Percentiles rank a stretch among this genome's conserved stretches.
phyloP scores from a whole-genome alignment of 1,140 invertebrate species.

The Diabrotica undecimpunctata region DNA sequence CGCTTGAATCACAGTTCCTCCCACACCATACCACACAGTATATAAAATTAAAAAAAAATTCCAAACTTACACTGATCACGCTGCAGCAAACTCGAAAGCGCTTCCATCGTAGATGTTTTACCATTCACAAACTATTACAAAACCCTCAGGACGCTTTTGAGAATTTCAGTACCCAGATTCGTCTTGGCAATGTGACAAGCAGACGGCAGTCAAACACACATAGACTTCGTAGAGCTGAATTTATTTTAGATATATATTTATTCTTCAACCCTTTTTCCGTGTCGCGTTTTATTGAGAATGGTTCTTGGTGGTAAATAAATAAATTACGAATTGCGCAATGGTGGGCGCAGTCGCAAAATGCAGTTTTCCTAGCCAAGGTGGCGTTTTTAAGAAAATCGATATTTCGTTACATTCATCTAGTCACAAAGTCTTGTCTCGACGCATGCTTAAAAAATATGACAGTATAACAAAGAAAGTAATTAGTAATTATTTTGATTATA shows the following conservation, averaged over 20 bases:
- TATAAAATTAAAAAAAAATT: slow-evolving; percentile 5
- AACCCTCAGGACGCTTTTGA: neutral
- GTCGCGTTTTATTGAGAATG: too few relatives aligned
- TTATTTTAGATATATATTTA: neutral
- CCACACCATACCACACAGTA: slow-evolving; percentile 5
- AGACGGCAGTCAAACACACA: slow-evolving; percentile 7
- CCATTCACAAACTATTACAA: slow-evolving; percentile 4
- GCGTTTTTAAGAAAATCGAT: slow-evolving; percentile 2
- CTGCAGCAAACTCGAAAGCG: slow-evolving; percentile 1
- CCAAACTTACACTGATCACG: slow-evolving; percentile 15
- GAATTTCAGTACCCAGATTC: slow-evolving; percentile 8
- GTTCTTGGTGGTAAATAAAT: slow-evolving; percentile 4
- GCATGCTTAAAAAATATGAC: too few relatives aligned
- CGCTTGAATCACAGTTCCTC: neutral
- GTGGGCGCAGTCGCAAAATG: neutral
- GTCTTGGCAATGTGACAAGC: slow-evolving; percentile 7
- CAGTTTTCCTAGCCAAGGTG: neutral
- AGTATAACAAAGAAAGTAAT: too few relatives aligned
- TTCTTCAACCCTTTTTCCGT: too few relatives aligned
- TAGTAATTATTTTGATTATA: neutral
- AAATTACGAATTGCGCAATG: neutral
- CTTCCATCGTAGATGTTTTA: neutral
- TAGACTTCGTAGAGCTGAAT: neutral
- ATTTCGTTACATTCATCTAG: neutral
- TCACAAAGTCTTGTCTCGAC: too few relatives aligned